phyloP scores from a whole-genome alignment of 2,797 vertebrate genomes.

The Mormyrops boulengeri region DNA sequence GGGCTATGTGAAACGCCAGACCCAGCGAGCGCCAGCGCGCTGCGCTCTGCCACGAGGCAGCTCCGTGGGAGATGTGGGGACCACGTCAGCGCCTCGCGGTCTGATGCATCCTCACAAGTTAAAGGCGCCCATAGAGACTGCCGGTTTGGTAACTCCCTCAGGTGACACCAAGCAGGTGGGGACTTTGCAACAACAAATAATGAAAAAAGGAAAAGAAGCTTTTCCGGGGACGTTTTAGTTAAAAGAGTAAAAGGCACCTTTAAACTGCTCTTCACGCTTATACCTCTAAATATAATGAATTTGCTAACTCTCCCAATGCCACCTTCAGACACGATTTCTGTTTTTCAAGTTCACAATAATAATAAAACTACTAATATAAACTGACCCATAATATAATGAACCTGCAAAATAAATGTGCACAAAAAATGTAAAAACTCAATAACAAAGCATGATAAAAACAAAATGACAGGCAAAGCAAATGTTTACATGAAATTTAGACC shows the following conservation, averaged over 20 bases:
- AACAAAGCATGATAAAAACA: not conserved
- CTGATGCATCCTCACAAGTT: not conserved
- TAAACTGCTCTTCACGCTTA: not conserved
- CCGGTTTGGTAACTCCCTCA: not conserved
- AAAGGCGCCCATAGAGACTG: not conserved
- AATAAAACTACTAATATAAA: not conserved
- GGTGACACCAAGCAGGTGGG: not conserved
- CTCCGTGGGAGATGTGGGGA: not conserved
- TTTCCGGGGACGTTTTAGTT: not conserved
- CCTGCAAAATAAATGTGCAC: not conserved
- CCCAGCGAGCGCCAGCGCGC: not conserved
- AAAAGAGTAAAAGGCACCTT: not conserved
- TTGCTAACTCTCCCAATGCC: not conserved
- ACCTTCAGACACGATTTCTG: not conserved
- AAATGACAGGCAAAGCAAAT: not conserved
- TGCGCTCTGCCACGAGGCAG: not conserved
- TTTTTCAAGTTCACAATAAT: not conserved
- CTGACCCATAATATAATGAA: not conserved
- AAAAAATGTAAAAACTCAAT: not conserved
- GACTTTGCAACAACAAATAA: not conserved
- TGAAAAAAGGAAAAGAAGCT: not conserved
- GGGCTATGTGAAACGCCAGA: not conserved
- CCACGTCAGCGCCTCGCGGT: not conserved
- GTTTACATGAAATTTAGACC: conserved; percentile 3
- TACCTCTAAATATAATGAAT: not conserved